phyloP scores from a whole-genome alignment of 2,888 invertebrate genomes.

The Flexamia atlantica region DNA sequence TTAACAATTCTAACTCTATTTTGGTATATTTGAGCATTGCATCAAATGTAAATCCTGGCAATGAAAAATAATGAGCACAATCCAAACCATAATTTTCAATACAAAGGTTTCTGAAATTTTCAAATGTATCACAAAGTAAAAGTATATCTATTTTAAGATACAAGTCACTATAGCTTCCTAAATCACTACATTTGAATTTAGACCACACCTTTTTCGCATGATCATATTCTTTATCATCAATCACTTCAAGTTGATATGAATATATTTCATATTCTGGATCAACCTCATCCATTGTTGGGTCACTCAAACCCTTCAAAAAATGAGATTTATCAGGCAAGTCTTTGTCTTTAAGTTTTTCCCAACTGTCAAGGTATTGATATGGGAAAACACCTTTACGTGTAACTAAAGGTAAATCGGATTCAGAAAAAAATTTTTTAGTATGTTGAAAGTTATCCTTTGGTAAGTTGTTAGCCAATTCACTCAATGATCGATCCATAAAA shows the following conservation, averaged over 20 bases:
- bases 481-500: conserved; percentile 4
- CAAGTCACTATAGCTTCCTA: conserved; percentile 71
- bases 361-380: conserved; percentile 64
- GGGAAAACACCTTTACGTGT: conserved; percentile 63
- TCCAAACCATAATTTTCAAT: conserved; percentile 55
- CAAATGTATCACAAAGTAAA: conserved; percentile 42
- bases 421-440: conserved; percentile 1
- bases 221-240: conserved; percentile 69
- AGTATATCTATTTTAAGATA: conserved; percentile 62
- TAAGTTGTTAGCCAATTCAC: conserved; percentile 4
- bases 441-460: not conserved
- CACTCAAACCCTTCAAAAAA: conserved; percentile 69
- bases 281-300: conserved; percentile 68
- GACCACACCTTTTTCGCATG: conserved; percentile 72
- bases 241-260: not conserved
- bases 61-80: conserved; percentile 38
- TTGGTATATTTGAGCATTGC: conserved; percentile 58
- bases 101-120: conserved; percentile 8
- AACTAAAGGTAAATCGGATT: conserved; percentile 13
- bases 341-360: conserved; percentile 61
- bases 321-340: conserved; percentile 67
- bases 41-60: conserved; percentile 54
- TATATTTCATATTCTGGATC: conserved; percentile 32
- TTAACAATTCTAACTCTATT: conserved; percentile 62
- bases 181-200: conserved; percentile 70